phyloP scores from a whole-genome alignment of 2,888 invertebrate species.

The Scrobipalpa costella region DNA sequence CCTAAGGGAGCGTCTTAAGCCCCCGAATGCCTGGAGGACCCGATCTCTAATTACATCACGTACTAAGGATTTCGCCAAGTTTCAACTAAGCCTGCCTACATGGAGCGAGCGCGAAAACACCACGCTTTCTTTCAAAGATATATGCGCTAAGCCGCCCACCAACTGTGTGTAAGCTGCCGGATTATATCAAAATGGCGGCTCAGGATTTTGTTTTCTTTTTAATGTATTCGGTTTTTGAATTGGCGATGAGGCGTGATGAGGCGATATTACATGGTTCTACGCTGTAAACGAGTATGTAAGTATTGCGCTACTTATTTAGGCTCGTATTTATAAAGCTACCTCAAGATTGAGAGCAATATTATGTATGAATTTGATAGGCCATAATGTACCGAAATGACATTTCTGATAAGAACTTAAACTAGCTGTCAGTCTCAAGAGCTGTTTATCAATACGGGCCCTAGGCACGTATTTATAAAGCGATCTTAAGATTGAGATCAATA shows the following conservation, averaged over 20 bases:
- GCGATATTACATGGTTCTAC: no score
- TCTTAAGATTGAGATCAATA: no score
- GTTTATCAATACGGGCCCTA: no score
- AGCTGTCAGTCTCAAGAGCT: no score
- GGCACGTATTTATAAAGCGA: no score
- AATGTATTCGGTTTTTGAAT: constrained; percentile 19
- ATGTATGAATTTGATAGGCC: no score
- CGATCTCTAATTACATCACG: constrained; percentile 57
- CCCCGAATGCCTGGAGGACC: constrained; percentile 42
- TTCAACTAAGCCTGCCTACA: constrained; percentile 57
- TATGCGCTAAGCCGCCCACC: constrained; percentile 58
- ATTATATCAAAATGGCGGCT: constrained; percentile 17
- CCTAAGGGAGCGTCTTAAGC: constrained; percentile 23
- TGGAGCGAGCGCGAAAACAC: constrained; percentile 53
- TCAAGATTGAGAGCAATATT: no score
- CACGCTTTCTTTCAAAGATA: constrained; percentile 60
- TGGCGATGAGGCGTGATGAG: neutral
- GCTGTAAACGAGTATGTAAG: no score
- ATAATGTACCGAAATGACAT: no score
- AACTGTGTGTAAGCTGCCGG: constrained; percentile 51
- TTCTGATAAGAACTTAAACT: no score
- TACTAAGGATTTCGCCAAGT: constrained; percentile 57
- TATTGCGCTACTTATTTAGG: no score
- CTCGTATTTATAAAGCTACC: no score
- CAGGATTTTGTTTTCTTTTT: constrained; percentile 13